Evolutionary conservation across 1,140 invertebrate species (phyloP).

Genomic region (Drosophila repleta): DNA sequence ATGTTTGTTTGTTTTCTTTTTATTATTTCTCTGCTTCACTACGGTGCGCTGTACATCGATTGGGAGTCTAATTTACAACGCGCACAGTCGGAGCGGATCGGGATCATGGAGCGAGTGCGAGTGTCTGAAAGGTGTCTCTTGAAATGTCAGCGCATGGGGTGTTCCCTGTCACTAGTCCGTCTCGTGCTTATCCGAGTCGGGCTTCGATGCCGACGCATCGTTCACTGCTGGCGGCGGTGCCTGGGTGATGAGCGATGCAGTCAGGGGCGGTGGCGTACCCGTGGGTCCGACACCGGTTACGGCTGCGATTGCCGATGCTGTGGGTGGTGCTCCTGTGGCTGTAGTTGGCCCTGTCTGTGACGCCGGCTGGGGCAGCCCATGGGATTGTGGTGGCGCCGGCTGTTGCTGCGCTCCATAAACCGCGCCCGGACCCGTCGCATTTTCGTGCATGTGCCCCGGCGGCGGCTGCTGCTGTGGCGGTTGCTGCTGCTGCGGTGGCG

Average conservation of each 20-base stretch:
- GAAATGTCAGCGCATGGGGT: background rate
- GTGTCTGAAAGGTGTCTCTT: conserved; percentile 5
- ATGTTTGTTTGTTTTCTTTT: conserved; percentile 7
- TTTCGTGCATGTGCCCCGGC: conserved; percentile 35
- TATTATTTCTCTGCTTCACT: conserved; percentile 1
- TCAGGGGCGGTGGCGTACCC: conserved; percentile 2
- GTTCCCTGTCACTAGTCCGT: conserved; percentile 38
- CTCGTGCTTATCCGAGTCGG: conserved; percentile 59
- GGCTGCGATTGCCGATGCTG: conserved; percentile 1
- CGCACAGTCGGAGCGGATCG: conserved; percentile 14
- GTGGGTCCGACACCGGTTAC: too few relatives aligned
- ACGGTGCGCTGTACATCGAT: conserved; percentile 22
- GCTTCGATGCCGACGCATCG: conserved; percentile 37
- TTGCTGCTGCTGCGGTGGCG: conserved; percentile 19
- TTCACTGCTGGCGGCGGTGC: background rate
- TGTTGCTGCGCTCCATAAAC: conserved; percentile 17
- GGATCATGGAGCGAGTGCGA: conserved; percentile 5
- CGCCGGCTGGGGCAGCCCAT: background rate
- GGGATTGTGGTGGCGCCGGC: conserved; percentile 8
- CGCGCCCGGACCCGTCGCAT: background rate
- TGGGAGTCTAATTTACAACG: conserved; percentile 57
- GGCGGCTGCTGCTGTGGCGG: conserved; percentile 25
- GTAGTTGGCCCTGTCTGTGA: conserved; percentile 2
- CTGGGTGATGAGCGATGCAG: conserved; percentile 14
- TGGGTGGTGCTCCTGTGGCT: background rate